phyloP scores from a whole-genome alignment of 2,888 invertebrate species.

The Hirudinaria manillensis region DNA sequence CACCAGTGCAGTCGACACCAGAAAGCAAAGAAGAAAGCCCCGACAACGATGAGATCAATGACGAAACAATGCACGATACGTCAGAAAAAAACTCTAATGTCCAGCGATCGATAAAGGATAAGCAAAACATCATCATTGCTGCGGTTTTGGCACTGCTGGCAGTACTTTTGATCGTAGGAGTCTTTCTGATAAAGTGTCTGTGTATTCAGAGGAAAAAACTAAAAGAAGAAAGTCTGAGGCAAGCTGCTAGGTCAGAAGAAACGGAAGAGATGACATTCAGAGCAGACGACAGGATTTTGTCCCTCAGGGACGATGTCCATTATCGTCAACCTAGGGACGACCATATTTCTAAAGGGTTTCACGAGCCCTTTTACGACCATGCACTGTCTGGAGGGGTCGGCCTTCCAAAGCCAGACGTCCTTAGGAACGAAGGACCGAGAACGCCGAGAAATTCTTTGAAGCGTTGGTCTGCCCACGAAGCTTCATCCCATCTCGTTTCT shows the following conservation, averaged over 20 bases:
- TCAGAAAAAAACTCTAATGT: no score
- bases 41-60: neutral
- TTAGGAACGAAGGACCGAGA: neutral
- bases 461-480: slow-evolving; percentile 1
- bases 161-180: slow-evolving; percentile 10
- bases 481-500: neutral
- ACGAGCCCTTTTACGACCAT: neutral
- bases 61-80: neutral
- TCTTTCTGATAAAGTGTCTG: slow-evolving; percentile 3
- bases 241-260: neutral
- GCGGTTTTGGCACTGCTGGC: slow-evolving; percentile 13
- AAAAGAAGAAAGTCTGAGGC: neutral
- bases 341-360: neutral
- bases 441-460: slow-evolving; percentile 11
- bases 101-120: slow-evolving; percentile 1
- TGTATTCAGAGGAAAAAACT: slow-evolving; percentile 1
- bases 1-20: neutral
- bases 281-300: neutral
- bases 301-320: neutral
- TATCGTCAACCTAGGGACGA: neutral
- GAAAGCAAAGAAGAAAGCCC: slow-evolving; percentile 3
- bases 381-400: neutral
- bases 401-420: neutral
- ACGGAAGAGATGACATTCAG: neutral
- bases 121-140: slow-evolving; percentile 22